These are phyloP conservation scores for Pteruthius melanotis DNA, from an alignment of 2,113 vertebrate species.

Conservation along the genomic window DNA sequence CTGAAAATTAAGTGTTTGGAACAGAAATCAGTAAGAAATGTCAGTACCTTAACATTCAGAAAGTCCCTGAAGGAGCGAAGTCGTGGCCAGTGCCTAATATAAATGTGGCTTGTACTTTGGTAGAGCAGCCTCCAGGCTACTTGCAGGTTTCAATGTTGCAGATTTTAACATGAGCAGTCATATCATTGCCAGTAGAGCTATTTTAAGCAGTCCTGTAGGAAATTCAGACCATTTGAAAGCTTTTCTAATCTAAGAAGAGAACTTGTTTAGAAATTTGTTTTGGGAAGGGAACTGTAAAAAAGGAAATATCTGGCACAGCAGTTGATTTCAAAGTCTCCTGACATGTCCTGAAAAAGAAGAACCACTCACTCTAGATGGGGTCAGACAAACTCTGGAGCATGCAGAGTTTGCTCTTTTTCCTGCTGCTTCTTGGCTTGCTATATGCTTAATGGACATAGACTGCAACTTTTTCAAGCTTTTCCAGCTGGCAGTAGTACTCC, in stretches of 20 bases:
- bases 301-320: not conserved
- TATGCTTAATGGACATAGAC: not conserved
- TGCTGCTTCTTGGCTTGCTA: not conserved
- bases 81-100: rapidly evolving
- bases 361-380: rapidly evolving
- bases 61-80: not conserved
- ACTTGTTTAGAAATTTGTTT: not conserved
- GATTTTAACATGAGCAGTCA: not conserved
- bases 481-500: not conserved
- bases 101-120: not conserved
- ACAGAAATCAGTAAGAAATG: not conserved
- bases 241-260: not conserved
- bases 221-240: not conserved
- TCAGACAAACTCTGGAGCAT: not conserved
- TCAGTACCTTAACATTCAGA: not conserved
- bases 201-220: not conserved
- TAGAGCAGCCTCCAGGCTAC: not conserved
- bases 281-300: not conserved
- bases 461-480: not conserved
- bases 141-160: not conserved
- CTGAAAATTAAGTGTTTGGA: not conserved
- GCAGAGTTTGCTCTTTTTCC: not conserved
- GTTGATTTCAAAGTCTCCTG: not conserved
- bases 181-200: not conserved
- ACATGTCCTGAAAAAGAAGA: not conserved